Evolutionary conservation across 2,113 vertebrate species (phyloP), one percentile per base, ranked within the genome.

Genomic region (Lepisosteus oculatus): DNA sequence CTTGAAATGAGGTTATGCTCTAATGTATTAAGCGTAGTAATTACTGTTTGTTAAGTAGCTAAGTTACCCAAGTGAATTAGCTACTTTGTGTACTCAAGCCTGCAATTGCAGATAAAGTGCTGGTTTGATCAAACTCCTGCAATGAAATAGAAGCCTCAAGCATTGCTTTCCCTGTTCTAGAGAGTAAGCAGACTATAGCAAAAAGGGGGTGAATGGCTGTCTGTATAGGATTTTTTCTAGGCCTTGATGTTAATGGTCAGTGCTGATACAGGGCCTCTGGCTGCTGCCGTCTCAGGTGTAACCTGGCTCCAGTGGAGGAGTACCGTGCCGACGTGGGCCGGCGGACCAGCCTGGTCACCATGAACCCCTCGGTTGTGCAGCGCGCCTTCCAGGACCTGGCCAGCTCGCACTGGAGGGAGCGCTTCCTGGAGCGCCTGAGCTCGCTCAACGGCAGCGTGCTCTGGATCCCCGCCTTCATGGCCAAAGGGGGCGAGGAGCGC

Each of bases 391-490:
- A 94, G 85, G 96, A 98, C 86, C 84, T 99, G 83, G 93, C 92
- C 71, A 96, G 90, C 0, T 90, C 94, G 14, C 94, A 94, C 0
- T 97, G 95, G 95, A 84, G 91, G 75, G 93, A 92, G 65, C 95
- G 94, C 73, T 92, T 99, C 78, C 80, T 97, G 57, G 93, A 89
- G 54, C 91, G 96, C 3, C 92, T 99, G 1, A 93, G 84, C 44
- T 89, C 90, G 77, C 94, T 99, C 68, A 92, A 94, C 0, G 93
- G 94, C 72, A 96, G 95, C 75, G 95, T 99, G 78, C 91, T 99
- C 72, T 98, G 97, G 97, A 98, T 99, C 79, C 97, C 97, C 0
- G 97, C 97, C 0, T 99, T 99, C 87, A 98, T 98, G 96, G 95
- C 96, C 69, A 93, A 97, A 73, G 95, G 96, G 0, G 97, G 96